Percentiles rank a stretch among this genome's conserved stretches.
These are phyloP conservation scores for Bombus affinis DNA, from an alignment of 1,140 invertebrate species.

Conservation along the genomic window DNA sequence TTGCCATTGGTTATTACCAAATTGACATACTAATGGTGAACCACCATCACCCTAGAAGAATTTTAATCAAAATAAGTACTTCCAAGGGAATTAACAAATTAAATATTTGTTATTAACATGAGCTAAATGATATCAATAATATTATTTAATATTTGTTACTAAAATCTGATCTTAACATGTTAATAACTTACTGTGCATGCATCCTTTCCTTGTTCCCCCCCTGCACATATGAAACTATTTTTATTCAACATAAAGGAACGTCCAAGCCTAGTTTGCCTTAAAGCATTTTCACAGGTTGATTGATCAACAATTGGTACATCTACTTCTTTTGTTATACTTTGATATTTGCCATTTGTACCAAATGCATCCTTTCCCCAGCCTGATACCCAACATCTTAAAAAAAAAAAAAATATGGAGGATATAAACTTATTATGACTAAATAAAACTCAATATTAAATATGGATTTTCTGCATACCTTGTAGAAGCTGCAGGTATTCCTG, in stretches of 20 bases:
- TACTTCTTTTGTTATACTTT: slow-evolving; percentile 87
- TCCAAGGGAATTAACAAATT: not conserved
- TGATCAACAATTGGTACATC: slow-evolving; percentile 87
- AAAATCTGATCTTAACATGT: not conserved
- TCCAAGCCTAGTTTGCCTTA: slow-evolving; percentile 87
- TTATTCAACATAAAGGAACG: slow-evolving; percentile 84
- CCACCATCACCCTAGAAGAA: slow-evolving; percentile 88
- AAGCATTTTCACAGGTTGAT: slow-evolving; percentile 85
- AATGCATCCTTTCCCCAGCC: slow-evolving; percentile 93
- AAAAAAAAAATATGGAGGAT: not conserved
- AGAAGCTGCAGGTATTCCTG: slow-evolving; percentile 81
- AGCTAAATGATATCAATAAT: not conserved
- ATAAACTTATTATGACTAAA: not conserved
- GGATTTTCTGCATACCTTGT: slow-evolving; percentile 80
- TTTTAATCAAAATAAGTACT: not conserved
- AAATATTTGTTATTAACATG: not conserved
- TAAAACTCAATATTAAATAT: not conserved
- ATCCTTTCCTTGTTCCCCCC: slow-evolving; percentile 89
- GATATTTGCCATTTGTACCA: slow-evolving; percentile 85
- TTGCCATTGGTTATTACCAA: slow-evolving; percentile 82
- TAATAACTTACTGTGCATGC: slow-evolving; percentile 85
- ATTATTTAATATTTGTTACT: not conserved
- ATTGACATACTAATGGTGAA: slow-evolving; percentile 88
- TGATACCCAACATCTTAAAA: slow-evolving; percentile 87
- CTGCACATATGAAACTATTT: slow-evolving; percentile 89